Evolutionary conservation across 2,113 vertebrate species (phyloP), one percentile per base, ranked within the genome.

Genomic region (Anarrhichthys ocellatus): DNA sequence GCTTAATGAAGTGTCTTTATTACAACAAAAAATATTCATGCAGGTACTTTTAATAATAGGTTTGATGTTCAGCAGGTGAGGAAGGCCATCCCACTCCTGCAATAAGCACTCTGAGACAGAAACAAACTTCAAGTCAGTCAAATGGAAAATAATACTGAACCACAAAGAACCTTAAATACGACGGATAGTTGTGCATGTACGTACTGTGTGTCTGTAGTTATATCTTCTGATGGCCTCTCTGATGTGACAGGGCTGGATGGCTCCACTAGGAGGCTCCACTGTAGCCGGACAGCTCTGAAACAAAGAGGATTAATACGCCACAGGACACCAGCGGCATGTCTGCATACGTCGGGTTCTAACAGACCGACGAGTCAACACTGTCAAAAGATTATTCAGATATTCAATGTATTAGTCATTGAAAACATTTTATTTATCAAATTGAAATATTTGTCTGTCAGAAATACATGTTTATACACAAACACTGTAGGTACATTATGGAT

Each of bases 171-270:
- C 4, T 32, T 32, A 32, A 32, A 32, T 32, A 32, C 2, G 32
- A 32, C 32, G 32, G 32, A 0, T 32, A 29, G 40, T 13, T 42
- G 11, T 42, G 40, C 1, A 11, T 3, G 42, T 44, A 1, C 84
- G 0, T 81, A 93, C 93, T 0, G 85, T 92, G 87, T 91, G 92
- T 88, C 95, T 97, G 96, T 97, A 98, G 97, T 95, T 94, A 8
- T 98, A 98, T 95, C 98, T 96, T 56, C 98, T 97, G 73, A 99
- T 94, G 70, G 97, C 97, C 91, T 99, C 98, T 97, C 98, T 96
- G 96, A 99, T 97, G 97, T 99, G 98, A 95, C 96, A 94, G 83
- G 96, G 96, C 96, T 97, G 97, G 95, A 99, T 98, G 95, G 97
- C 98, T 95, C 97, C 96, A 59, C 96, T 96, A 85, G 96, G 97